Conservation (phyloP, 1,140 invertebrate species). For the Bursaphelenchus mucronatus region DNA sequence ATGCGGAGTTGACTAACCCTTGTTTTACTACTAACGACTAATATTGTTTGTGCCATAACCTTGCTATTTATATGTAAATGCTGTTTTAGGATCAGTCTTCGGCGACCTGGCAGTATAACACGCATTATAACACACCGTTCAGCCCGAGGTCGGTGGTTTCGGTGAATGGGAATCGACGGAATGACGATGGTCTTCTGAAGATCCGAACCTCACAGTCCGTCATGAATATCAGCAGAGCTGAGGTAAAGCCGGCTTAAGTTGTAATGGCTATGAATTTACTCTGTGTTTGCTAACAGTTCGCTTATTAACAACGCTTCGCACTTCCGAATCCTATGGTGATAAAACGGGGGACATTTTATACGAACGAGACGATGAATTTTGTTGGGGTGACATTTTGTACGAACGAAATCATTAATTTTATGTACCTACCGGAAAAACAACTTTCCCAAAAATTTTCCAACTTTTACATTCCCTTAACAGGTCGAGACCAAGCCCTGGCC, state of each 20-base stretch:
- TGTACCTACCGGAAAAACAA: too few relatives aligned
- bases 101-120: constrained; percentile 57
- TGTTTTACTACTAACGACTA: constrained; percentile 1
- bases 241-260: too few relatives aligned
- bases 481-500: constrained; percentile 29
- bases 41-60: constrained; percentile 2
- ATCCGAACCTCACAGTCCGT: constrained; percentile 35
- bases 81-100: constrained; percentile 54
- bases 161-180: constrained; percentile 48
- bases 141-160: constrained; percentile 56
- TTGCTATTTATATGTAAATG: constrained; percentile 8
- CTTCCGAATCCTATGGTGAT: too few relatives aligned
- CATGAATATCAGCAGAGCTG: not conserved
- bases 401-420: too few relatives aligned
- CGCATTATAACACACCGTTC: constrained; percentile 37
- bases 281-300: too few relatives aligned
- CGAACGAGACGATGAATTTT: too few relatives aligned
- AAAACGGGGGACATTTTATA: too few relatives aligned
- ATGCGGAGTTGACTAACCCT: not conserved
- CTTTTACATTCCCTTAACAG: constrained; percentile 19
- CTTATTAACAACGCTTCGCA: too few relatives aligned
- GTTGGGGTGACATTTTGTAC: too few relatives aligned
- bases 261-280: too few relatives aligned
- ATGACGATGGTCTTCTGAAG: constrained; percentile 32
- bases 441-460: not conserved